These are phyloP conservation scores for Misgurnus mizolepis DNA, from an alignment of 2,113 vertebrate species.

Conservation along the genomic window DNA sequence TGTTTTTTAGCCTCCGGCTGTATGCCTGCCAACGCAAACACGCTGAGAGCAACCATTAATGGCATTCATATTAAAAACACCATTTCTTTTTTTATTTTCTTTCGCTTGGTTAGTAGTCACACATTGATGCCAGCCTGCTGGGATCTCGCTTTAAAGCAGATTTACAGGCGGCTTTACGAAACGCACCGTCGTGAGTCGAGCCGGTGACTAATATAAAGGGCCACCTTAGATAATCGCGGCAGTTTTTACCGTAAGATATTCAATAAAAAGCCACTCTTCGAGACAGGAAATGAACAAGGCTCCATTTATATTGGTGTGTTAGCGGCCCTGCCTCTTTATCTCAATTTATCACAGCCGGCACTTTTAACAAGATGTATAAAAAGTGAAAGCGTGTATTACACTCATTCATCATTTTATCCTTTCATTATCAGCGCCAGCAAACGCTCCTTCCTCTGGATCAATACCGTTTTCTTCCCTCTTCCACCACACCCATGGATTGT, in stretches of 20 bases:
- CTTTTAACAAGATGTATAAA: conserved; percentile 73
- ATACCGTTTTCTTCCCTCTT: conserved; percentile 64
- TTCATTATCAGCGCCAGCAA: conserved; percentile 67
- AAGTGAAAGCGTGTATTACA: conserved; percentile 71
- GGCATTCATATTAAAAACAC: background rate
- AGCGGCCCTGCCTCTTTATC: conserved; percentile 62
- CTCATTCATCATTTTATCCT: conserved; percentile 72
- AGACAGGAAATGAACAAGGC: conserved; percentile 57
- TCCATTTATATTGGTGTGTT: conserved; percentile 58
- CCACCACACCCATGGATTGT: conserved; percentile 49
- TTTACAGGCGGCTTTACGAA: background rate
- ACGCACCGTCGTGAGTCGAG: background rate
- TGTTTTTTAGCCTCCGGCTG: background rate
- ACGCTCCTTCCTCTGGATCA: conserved; percentile 50
- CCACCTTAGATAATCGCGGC: background rate
- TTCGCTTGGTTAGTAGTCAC: background rate
- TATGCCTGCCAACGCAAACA: background rate
- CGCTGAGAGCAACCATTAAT: conserved; percentile 26
- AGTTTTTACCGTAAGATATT: conserved; percentile 53
- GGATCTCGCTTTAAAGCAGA: background rate
- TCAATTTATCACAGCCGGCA: conserved; percentile 62
- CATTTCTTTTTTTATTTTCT: background rate
- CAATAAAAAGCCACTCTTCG: conserved; percentile 46
- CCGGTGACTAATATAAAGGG: conserved; percentile 5
- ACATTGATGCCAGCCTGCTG: background rate